These are phyloP conservation scores for Nomada hirtipes DNA, from an alignment of 2,888 invertebrate species.

Conservation along the genomic window DNA sequence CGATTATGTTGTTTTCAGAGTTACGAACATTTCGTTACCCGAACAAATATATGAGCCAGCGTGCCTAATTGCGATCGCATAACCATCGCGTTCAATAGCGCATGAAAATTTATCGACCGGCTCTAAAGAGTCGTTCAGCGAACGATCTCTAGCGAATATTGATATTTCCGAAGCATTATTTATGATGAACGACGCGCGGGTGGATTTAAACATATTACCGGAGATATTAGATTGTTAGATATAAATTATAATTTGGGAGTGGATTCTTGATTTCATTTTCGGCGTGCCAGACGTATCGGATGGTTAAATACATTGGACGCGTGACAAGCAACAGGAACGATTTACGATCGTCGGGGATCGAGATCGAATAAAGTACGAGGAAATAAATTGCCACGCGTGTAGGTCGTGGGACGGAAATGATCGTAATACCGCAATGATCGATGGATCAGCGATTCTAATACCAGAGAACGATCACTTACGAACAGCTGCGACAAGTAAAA, in stretches of 20 bases:
- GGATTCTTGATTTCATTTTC: too few relatives aligned
- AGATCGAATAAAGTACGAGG: constrained; percentile 64
- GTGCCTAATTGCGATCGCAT: constrained; percentile 30
- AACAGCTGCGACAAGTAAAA: constrained; percentile 45
- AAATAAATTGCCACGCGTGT: constrained; percentile 69
- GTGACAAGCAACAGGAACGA: constrained; percentile 68
- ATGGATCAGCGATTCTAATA: constrained; percentile 53
- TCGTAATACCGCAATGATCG: constrained; percentile 67
- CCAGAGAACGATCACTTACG: constrained; percentile 4
- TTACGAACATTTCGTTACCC: constrained; percentile 28
- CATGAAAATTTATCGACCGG: constrained; percentile 46
- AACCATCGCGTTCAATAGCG: constrained; percentile 40
- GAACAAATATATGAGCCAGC: constrained; percentile 30
- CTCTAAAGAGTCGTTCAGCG: constrained; percentile 7
- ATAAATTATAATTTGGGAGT: too few relatives aligned
- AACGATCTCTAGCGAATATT: background rate
- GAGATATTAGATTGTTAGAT: too few relatives aligned
- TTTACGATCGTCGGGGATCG: constrained; percentile 65
- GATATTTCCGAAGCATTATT: background rate
- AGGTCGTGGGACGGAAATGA: constrained; percentile 65
- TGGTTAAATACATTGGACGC: constrained; percentile 43
- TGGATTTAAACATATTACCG: too few relatives aligned
- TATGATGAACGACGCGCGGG: background rate
- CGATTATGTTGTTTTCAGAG: constrained; percentile 43
- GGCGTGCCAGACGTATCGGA: background rate